Evolutionary conservation across 2,113 vertebrate species (phyloP).

Genomic region (Tachysurus vachellii): DNA sequence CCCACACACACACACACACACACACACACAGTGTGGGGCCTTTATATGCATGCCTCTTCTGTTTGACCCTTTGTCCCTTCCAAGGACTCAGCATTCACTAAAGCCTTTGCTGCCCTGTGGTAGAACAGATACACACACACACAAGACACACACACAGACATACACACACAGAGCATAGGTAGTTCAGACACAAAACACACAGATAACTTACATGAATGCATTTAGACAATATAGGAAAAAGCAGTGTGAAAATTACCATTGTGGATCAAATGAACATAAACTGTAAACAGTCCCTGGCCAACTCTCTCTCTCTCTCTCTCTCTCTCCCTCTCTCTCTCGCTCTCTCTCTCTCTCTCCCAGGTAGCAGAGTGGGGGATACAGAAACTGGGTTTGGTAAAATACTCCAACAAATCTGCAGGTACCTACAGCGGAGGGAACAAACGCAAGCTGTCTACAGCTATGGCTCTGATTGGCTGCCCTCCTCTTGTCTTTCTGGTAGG

Average conservation of each 20-base stretch:
- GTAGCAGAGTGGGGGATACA: conserved; percentile 95
- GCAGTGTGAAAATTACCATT: not conserved
- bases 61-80: conserved; percentile 21
- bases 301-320: conserved; percentile 37
- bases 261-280: not conserved
- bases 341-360: conserved; percentile 63
- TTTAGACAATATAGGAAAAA: not conserved
- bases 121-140: not conserved
- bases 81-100: not conserved
- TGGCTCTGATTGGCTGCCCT: conserved; percentile 92
- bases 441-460: conserved; percentile 95
- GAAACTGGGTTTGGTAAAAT: conserved; percentile 90
- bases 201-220: not conserved
- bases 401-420: conserved; percentile 86
- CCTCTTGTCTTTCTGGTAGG: conserved; percentile 93
- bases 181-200: not conserved
- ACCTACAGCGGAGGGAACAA: conserved; percentile 96
- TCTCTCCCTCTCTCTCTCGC: conserved; percentile 55
- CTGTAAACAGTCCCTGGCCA: not conserved
- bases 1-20: not conserved
- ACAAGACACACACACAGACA: not conserved
- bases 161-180: not conserved
- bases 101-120: conserved; percentile 16
- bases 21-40: not conserved
- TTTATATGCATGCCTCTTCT: conserved; percentile 26